Evolutionary conservation across 2,888 invertebrate genomes (phyloP), one percentile per base, ranked within the genome.

Genomic region (Uropetala carovei): DNA sequence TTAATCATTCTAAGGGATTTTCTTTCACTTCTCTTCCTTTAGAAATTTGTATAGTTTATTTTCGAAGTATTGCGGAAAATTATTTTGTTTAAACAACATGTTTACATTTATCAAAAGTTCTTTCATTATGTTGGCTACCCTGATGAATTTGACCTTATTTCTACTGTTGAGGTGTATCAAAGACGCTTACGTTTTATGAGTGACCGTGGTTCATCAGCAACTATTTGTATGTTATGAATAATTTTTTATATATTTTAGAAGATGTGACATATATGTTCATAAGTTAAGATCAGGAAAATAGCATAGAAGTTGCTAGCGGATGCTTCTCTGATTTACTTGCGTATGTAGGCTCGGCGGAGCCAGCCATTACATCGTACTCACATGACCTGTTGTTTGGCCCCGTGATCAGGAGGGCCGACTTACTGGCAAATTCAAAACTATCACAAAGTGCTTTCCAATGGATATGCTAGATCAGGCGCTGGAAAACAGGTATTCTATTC

Each of bases 321-420:
- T 89, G 64, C 68, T 89, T 60, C 68, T 13, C 68, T 56, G 64
- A 43, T 64, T 56, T 89, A 89, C 89, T 64, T 89, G 89, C 89
- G 89, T 58, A 89, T 89, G 89, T 89, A 86, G 64, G 58, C 68
- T 81, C 68, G 75, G 92, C 56, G 57, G 85, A 86, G 92, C 92
- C 92, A 92, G 92, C 92, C 92, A 92, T 92, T 92, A 92, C 92
- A 85, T 92, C 92, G 85, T 75, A 92, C 95, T 97, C 97, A 97
- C 97, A 97, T 97, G 97, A 97, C 97, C 96, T 95, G 95, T 95
- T 96, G 96, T 96, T 96, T 97, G 97, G 96, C 96, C 97, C 96
- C 97, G 97, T 97, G 97, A 97, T 96, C 96, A 96, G 96, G 95
- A 93, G 93, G 92, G 93, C 93, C 92, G 92, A 93, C 92, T 94